phyloP scores from a whole-genome alignment of 1,140 invertebrate genomes.

The Bilobella aurantiaca region DNA sequence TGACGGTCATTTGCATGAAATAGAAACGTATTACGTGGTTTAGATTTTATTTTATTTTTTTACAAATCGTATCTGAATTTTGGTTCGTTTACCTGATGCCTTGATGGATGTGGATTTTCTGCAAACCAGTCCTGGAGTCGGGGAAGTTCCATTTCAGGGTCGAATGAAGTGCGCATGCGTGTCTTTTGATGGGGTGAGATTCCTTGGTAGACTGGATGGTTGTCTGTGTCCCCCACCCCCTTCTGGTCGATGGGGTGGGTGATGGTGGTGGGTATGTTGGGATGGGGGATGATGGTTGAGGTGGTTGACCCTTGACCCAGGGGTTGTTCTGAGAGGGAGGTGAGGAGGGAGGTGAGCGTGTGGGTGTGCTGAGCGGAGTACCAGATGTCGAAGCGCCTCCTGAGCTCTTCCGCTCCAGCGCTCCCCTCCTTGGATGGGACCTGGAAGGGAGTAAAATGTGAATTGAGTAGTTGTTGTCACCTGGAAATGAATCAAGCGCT shows the following conservation, averaged over 20 bases:
- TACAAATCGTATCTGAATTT: background rate
- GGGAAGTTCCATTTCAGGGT: conserved; percentile 88
- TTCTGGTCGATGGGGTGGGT: background rate
- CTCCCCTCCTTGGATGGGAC: conserved; percentile 26
- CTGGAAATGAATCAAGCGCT: conserved; percentile 14
- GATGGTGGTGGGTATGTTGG: conserved; percentile 4
- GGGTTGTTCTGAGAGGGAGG: conserved; percentile 10
- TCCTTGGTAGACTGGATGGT: conserved; percentile 32
- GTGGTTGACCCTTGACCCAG: background rate
- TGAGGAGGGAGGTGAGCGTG: conserved; percentile 27
- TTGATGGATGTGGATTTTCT: conserved; percentile 88
- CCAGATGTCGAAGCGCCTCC: conserved; percentile 66
- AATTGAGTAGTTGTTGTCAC: no score
- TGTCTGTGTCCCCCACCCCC: conserved; percentile 3
- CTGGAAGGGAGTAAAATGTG: conserved; percentile 14
- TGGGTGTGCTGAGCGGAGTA: conserved; percentile 50
- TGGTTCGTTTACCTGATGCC: conserved; percentile 64
- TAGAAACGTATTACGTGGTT: no score
- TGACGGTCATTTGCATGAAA: no score
- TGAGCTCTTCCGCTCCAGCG: conserved; percentile 53
- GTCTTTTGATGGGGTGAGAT: conserved; percentile 63
- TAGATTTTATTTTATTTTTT: no score
- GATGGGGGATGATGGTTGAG: conserved; percentile 6
- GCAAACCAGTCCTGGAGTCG: conserved; percentile 87
- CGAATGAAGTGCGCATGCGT: conserved; percentile 79